Conservation (phyloP, 1,140 invertebrate genomes). For the Danaus melanippus region DNA sequence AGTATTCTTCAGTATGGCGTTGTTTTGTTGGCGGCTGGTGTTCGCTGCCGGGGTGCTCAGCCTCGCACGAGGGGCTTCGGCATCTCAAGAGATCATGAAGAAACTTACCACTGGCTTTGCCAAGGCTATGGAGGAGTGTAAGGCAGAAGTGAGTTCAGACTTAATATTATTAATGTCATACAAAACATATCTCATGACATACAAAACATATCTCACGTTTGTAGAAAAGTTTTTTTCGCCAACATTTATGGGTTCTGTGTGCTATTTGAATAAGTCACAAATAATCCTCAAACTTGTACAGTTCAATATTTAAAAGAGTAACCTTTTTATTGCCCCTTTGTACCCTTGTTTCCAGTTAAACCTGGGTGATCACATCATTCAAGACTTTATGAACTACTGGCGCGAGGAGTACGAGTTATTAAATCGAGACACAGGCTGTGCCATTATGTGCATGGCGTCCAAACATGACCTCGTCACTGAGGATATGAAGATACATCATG, state of each 20-base stretch:
- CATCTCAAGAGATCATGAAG: constrained; percentile 43
- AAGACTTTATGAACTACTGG: constrained; percentile 57
- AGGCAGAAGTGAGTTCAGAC: constrained; percentile 36
- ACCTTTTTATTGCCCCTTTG: neutral
- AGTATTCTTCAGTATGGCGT: constrained; percentile 30
- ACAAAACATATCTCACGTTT: too few species aligned
- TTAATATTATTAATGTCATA: neutral
- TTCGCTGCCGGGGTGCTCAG: constrained; percentile 8
- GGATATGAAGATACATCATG: constrained; percentile 46
- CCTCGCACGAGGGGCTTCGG: constrained; percentile 4
- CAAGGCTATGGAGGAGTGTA: constrained; percentile 39
- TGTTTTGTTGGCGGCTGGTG: constrained; percentile 24
- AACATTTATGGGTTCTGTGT: too few species aligned
- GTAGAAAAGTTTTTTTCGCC: too few species aligned
- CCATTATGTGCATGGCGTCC: constrained; percentile 46
- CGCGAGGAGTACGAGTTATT: constrained; percentile 47
- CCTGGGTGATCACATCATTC: constrained; percentile 37
- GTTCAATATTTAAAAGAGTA: too few species aligned
- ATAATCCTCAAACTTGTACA: too few species aligned
- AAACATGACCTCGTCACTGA: constrained; percentile 44
- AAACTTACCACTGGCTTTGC: constrained; percentile 41
- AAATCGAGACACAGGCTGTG: constrained; percentile 47
- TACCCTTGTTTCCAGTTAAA: constrained; percentile 28
- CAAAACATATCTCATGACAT: too few species aligned
- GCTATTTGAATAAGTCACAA: too few species aligned